Percentiles rank a stretch among this genome's conserved stretches.
phyloP scores from a whole-genome alignment of 1,140 invertebrate species.

The Heliconius congener region DNA sequence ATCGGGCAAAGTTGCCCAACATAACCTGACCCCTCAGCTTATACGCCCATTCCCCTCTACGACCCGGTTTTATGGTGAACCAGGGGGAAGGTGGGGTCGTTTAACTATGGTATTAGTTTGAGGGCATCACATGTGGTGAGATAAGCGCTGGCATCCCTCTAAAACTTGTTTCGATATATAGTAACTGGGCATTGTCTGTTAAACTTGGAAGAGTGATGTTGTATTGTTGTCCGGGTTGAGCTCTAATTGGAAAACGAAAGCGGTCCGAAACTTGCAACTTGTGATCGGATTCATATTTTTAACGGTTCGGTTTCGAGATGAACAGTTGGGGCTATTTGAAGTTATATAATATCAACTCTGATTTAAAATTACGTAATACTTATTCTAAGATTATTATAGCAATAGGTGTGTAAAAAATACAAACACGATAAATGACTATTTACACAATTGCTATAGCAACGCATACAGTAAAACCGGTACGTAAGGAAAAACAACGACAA shows the following conservation, averaged over 20 bases:
- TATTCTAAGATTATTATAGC: too few relatives aligned
- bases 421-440: background rate
- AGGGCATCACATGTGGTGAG: conserved; percentile 74
- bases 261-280: background rate
- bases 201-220: conserved; percentile 40
- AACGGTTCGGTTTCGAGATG: background rate
- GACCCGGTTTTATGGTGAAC: conserved; percentile 58
- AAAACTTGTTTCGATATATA: conserved; percentile 71
- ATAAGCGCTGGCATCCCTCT: conserved; percentile 74
- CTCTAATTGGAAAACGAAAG: conserved; percentile 21
- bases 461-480: background rate
- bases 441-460: background rate
- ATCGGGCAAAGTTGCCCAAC: conserved; percentile 70
- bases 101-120: conserved; percentile 58
- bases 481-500: background rate
- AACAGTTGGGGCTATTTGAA: background rate
- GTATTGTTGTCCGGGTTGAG: conserved; percentile 28
- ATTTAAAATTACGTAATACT: background rate
- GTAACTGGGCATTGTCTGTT: conserved; percentile 68
- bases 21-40: conserved; percentile 54
- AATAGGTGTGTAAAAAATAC: background rate
- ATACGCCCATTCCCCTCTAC: conserved; percentile 59
- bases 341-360: background rate
- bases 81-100: conserved; percentile 51
- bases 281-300: background rate